Percentiles rank a stretch among this genome's conserved stretches.
Evolutionary conservation across 2,113 vertebrate species (phyloP).

Genomic region (Leucopternis melanops): DNA sequence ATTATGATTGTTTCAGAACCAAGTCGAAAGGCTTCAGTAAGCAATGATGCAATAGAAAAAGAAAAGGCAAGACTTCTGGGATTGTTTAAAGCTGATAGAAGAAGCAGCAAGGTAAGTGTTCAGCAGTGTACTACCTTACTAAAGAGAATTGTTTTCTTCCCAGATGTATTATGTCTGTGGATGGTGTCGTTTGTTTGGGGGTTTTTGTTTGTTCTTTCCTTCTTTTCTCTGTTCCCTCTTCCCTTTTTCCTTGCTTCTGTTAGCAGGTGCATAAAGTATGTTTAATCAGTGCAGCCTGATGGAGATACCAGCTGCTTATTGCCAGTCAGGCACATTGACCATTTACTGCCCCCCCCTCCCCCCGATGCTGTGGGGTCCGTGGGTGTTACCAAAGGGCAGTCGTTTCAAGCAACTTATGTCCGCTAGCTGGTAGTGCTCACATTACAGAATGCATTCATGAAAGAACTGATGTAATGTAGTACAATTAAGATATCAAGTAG

Average conservation of each 20-base stretch:
- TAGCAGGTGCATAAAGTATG: background rate
- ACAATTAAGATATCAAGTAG: background rate
- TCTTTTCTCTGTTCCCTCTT: too few species aligned
- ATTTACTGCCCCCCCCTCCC: background rate
- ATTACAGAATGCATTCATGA: background rate
- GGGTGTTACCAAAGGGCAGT: background rate
- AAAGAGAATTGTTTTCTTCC: background rate
- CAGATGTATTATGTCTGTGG: background rate
- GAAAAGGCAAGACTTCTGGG: slow-evolving; percentile 85
- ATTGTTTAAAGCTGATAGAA: slow-evolving; percentile 82
- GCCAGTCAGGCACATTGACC: background rate
- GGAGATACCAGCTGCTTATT: background rate
- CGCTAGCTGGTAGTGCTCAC: background rate
- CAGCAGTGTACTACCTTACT: background rate
- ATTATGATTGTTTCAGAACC: slow-evolving; percentile 71
- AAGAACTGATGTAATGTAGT: background rate
- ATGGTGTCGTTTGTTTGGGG: background rate
- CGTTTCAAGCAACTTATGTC: background rate
- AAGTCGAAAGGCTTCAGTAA: slow-evolving; percentile 69
- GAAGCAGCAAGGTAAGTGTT: slow-evolving; percentile 81
- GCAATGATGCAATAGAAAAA: slow-evolving; percentile 74
- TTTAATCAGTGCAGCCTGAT: background rate
- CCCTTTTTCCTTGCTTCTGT: background rate
- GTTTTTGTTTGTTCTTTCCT: background rate
- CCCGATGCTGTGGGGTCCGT: background rate